Base-by-base conservation (phyloP, 1,140 invertebrate species). In the Caenorhabditis latens region DNA sequence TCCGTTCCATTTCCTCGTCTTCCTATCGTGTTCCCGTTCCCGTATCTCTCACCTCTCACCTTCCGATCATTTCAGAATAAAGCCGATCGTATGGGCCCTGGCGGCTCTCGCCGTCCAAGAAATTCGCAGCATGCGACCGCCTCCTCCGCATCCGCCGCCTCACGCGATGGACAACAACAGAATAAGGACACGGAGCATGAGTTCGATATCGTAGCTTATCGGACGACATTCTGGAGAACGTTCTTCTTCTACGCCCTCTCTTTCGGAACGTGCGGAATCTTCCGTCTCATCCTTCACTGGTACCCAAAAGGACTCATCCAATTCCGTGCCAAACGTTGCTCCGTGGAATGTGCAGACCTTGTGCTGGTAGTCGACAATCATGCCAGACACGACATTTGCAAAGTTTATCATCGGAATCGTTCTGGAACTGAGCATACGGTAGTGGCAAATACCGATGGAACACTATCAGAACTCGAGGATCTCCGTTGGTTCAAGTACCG, bases 211-310 rank as follows among this genome's bases (percentile, higher is more conserved):
- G 24, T 79, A 79, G 71, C 71, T 8, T 79, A 79, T 42, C 32
- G 40, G 46, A 79, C 43, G 21, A 79, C 71, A n/a, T 24, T 79
- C 24, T 79, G 71, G 71, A 48, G 71, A 50, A 79, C 71, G 46
- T 40, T 83, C 16, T 50, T 88, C 43, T 85, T 85, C 43, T 83
- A 75, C 67, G 24, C 88, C 7, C 65, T 88, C n/a, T 88, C 63
- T 9, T 55, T 88, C 40, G 24, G 90, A 19, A 91, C 91, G 5
- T 46, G 87, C 8, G 91, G 91, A 43, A 53, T 90, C 21, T 87
- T 92, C 53, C 90, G 89, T 24, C 86, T 91, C 13, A 13, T 91
- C 79, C 83, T 92, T 13, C 90, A 91, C 65, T 91, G 91, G 91
- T 86, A 89, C 40, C 85, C 89, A n/a, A 53, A 85, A 71, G 90